phyloP scores from a whole-genome alignment of 2,113 vertebrate genomes.

The Oxygymnocypris stewartii region DNA sequence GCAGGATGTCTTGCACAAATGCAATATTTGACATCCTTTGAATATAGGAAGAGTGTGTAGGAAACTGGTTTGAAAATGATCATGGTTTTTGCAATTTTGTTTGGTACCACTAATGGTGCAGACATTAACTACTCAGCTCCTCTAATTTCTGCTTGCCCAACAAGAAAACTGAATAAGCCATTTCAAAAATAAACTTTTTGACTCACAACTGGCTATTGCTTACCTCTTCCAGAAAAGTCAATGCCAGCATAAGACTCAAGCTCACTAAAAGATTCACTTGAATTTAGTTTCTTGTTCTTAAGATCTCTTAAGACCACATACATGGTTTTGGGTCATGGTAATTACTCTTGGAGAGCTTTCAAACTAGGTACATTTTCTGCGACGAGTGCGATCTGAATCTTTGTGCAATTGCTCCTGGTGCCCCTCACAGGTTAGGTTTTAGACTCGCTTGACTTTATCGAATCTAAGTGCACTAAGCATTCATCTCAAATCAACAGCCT shows the following conservation, averaged over 20 bases:
- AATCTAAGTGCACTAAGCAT: background rate
- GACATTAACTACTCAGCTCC: background rate
- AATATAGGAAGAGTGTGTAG: background rate
- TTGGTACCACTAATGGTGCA: background rate
- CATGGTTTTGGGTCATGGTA: background rate
- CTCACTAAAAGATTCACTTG: background rate
- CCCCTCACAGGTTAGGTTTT: background rate
- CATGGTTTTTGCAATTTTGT: background rate
- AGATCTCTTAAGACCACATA: background rate
- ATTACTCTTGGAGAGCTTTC: background rate
- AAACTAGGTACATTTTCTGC: background rate
- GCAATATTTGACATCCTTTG: background rate
- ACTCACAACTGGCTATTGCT: background rate
- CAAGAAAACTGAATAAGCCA: background rate
- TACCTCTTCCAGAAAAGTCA: background rate
- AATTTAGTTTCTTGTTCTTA: background rate
- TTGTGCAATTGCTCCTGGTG: background rate
- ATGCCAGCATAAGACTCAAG: background rate
- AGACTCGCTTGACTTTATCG: background rate
- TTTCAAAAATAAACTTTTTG: background rate
- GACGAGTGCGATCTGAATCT: background rate
- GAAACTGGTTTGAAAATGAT: background rate
- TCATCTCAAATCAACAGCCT: background rate
- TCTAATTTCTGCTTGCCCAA: background rate
- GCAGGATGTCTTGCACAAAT: background rate